phyloP scores from a whole-genome alignment of 2,888 invertebrate species.

The Ophion obscuratus region DNA sequence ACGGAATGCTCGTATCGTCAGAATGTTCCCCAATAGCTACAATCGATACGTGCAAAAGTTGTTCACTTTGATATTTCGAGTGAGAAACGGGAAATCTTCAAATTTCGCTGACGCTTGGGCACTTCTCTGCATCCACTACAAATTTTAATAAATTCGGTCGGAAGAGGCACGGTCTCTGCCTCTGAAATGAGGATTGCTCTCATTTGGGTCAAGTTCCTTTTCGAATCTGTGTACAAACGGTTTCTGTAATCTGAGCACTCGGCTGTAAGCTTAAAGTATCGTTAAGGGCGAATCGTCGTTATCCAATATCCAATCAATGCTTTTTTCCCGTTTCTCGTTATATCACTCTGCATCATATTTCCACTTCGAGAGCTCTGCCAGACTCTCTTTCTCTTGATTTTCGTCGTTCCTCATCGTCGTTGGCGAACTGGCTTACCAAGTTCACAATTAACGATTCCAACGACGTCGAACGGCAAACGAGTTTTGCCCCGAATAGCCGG shows the following conservation, averaged over 20 bases:
- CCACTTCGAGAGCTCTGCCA: neutral
- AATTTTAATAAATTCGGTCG: neutral
- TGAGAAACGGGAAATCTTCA: neutral
- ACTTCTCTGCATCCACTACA: neutral
- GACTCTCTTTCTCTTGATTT: constrained; percentile 4
- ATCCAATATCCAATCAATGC: neutral
- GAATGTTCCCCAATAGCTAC: neutral
- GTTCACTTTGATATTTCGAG: neutral
- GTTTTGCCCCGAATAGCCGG: constrained; percentile 69
- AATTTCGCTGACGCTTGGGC: neutral
- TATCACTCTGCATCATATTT: constrained; percentile 19
- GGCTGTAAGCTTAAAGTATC: constrained; percentile 1
- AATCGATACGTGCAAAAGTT: neutral
- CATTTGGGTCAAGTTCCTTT: constrained; percentile 9
- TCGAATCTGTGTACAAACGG: neutral
- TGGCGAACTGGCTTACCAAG: constrained; percentile 35
- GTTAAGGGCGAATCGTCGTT: constrained; percentile 14
- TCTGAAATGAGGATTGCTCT: neutral
- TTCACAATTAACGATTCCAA: constrained; percentile 62
- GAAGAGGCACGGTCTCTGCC: neutral
- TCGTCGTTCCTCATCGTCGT: constrained; percentile 32
- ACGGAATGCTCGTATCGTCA: too few relatives aligned
- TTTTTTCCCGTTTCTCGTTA: constrained; percentile 11
- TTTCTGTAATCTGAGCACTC: constrained; percentile 1
- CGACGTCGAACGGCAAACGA: constrained; percentile 64